Conservation (phyloP, 2,888 invertebrate species). For the Hypsopygia costalis region DNA sequence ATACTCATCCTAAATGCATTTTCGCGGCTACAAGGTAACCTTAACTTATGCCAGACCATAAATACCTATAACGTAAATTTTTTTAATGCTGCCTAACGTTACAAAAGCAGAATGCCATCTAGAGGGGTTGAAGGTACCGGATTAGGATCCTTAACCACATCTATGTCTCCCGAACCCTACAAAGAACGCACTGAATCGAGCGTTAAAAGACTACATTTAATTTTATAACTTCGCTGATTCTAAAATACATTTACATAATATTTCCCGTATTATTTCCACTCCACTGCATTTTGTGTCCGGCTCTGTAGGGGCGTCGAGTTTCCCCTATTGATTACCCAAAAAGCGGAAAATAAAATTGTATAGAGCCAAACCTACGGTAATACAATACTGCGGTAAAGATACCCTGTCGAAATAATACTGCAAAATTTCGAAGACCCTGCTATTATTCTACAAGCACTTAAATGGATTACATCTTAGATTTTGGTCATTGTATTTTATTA, state of each 20-base stretch:
- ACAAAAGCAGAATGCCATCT: too few relatives aligned
- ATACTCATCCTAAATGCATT: too few relatives aligned
- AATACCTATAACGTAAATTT: too few relatives aligned
- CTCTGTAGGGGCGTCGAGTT: constrained; percentile 64
- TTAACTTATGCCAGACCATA: too few relatives aligned
- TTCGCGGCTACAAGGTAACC: too few relatives aligned
- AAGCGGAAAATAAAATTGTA: constrained; percentile 78
- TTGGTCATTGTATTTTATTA: constrained; percentile 3
- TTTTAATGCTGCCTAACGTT: too few relatives aligned
- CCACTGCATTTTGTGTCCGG: constrained; percentile 34
- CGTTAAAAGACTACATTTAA: too few relatives aligned
- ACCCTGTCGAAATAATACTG: constrained; percentile 12
- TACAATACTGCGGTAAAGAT: constrained; percentile 52
- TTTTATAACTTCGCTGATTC: too few relatives aligned
- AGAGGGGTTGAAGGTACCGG: too few relatives aligned
- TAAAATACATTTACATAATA: constrained; percentile 2
- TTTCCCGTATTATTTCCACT: constrained; percentile 26
- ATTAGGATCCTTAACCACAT: too few relatives aligned
- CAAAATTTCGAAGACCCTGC: constrained; percentile 16
- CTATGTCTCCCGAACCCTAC: too few relatives aligned
- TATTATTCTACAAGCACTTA: constrained; percentile 44
- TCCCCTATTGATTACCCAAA: constrained; percentile 80
- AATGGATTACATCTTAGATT: constrained; percentile 49
- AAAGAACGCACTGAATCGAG: too few relatives aligned
- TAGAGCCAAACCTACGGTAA: constrained; percentile 47